Evolutionary conservation across 2,888 invertebrate species (phyloP).

Genomic region (Lamellibrachia columna): DNA sequence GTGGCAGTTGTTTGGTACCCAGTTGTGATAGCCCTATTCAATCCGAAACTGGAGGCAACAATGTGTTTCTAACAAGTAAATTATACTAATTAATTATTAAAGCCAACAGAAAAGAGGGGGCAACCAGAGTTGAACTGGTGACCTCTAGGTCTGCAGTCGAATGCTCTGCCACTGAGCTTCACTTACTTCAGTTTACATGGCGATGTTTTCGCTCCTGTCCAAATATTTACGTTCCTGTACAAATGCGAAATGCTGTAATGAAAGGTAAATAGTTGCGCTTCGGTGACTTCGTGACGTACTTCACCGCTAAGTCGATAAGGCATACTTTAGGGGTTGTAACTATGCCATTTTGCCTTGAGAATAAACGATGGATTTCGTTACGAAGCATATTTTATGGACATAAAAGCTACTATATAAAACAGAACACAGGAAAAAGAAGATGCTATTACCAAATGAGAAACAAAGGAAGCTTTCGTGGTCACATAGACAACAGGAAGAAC

Average conservation of each 20-base stretch:
- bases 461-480: too few relatives aligned
- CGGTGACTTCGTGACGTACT: constrained; percentile 8
- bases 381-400: too few relatives aligned
- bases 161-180: constrained; percentile 23
- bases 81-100: neutral
- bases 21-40: too few relatives aligned
- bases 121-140: constrained; percentile 25
- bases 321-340: neutral
- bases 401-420: too few relatives aligned
- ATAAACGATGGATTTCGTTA: too few relatives aligned
- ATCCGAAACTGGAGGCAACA: too few relatives aligned
- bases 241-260: neutral
- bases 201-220: neutral
- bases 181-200: neutral
- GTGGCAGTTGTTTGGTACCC: too few relatives aligned
- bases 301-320: neutral
- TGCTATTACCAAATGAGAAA: too few relatives aligned
- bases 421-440: too few relatives aligned
- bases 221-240: neutral
- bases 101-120: neutral
- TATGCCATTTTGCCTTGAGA: neutral
- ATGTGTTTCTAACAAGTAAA: too few relatives aligned
- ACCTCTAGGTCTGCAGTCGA: constrained; percentile 24
- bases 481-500: too few relatives aligned
- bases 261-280: neutral